Base-by-base conservation (phyloP, 2,888 invertebrate genomes). In the Xestobium rufovillosum region DNA sequence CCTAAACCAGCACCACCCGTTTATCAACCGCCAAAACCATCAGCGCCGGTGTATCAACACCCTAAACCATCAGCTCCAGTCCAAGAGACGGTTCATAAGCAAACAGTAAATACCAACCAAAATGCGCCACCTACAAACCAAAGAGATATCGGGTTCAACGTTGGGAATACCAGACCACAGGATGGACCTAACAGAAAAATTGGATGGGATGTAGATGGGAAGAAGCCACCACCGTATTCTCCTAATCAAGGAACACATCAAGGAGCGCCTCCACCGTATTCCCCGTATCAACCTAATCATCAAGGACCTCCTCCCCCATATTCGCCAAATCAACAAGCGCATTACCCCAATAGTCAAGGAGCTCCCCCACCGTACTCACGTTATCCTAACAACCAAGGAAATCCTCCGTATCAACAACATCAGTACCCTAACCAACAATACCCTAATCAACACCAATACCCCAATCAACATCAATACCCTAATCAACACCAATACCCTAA, bases 251-350 rank as follows among this genome's bases (percentile, higher is more conserved):
- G n/a, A n/a, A n/a, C n/a, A n/a, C n/a, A n/a, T n/a, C n/a, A n/a
- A n/a, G n/a, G n/a, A n/a, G n/a, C n/a, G n/a, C 23, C 23, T n/a
- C 23, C 23, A n/a, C 23, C 23, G 6, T 19, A 19, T 19, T 19
- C 23, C n/a, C 23, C 6, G 23, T n/a, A 19, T n/a, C 6, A n/a
- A n/a, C n/a, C n/a, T n/a, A 19, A 6, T 6, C 23, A 19, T n/a
- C 23, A 19, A 19, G n/a, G 23, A 6, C 23, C 23, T 19, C 23
- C n/a, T n/a, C n/a, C n/a, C n/a, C n/a, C 6, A n/a, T 19, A 19
- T 19, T 19, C 23, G 23, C 23, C 6, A 19, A 19, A 19, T 19
- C n/a, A n/a, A n/a, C n/a, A n/a, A n/a, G n/a, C n/a, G n/a, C n/a
- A n/a, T n/a, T n/a, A n/a, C n/a, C n/a, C n/a, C n/a, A n/a, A n/a